These are phyloP conservation scores for Nasua narica DNA, from an alignment of 2,797 vertebrate species.

Conservation along the genomic window DNA sequence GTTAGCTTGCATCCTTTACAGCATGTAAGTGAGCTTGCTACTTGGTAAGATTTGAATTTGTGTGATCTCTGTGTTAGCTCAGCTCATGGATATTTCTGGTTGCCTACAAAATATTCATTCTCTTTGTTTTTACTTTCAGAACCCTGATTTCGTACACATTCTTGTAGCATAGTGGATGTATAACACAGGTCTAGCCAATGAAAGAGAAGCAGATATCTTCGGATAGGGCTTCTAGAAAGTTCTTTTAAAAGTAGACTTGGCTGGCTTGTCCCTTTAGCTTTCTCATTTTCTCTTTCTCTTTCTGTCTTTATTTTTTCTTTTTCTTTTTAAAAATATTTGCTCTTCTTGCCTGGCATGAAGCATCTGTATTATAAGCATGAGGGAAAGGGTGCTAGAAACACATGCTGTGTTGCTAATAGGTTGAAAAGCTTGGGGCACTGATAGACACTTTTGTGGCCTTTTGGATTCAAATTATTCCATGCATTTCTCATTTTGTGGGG, in stretches of 20 bases:
- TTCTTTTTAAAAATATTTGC: not conserved
- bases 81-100: not conserved
- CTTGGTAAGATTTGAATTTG: not conserved
- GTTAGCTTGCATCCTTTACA: not conserved
- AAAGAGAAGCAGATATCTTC: not conserved
- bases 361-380: not conserved
- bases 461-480: not conserved
- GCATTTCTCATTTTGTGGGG: not conserved
- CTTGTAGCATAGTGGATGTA: not conserved
- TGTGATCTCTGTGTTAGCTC: not conserved
- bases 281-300: not conserved
- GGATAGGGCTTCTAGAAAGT: not conserved
- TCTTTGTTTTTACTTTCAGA: not conserved
- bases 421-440: not conserved
- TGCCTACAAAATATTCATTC: not conserved
- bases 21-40: not conserved
- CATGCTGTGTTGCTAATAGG: not conserved
- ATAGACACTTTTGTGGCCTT: not conserved
- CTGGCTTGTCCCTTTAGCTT: not conserved
- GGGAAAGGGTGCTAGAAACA: not conserved
- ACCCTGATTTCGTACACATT: not conserved
- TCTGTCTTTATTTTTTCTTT: not conserved
- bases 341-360: not conserved
- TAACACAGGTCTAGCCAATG: not conserved
- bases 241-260: not conserved